Evolutionary conservation across 2,797 vertebrate genomes (phyloP), one percentile per base, ranked within the genome.

Genomic region (Cephalopachus bancanus): DNA sequence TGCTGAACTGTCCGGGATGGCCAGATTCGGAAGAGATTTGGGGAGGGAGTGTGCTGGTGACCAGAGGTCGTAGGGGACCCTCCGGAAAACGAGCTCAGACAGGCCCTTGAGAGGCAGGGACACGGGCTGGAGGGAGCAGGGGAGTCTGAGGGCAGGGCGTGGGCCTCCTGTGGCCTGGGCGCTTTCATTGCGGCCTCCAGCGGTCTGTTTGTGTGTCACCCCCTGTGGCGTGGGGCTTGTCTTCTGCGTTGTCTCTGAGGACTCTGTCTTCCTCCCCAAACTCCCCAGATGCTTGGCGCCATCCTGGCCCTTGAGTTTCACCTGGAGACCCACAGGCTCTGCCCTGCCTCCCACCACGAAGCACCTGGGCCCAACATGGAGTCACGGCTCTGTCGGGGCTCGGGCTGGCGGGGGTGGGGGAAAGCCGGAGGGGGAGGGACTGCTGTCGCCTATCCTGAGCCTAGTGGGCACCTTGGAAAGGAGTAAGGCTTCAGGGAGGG

Each of bases 201-300:
- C 67, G 80, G 55, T 53, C 37, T n/a, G 15, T 62, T 92, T 76
- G 53, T 9, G 4, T 67, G 22, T 74, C 62, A 49, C 30, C 76
- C 65, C 62, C 11, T 0, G 9, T 30, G 17, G 19, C 3, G 3
- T 3, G 37, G 37, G 37, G 37, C 37, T 37, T 37, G 37, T 6
- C 51, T 94, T 85, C 78, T 53, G 75, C 37, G 57, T 71, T 79
- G 75, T 57, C 59, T 91, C 53, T 78, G 62, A 90, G 59, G 57
- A 51, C 59, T 69, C 30, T 26, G 64, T 87, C 14, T 62, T 60
- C 26, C 14, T 75, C 62, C n/a, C 49, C 53, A 74, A 1, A 26
- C 15, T 53, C 22, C 22, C 37, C 79, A 14, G 51, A 81, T 89
- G n/a, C 20, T 86, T 44, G 30, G 17, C 28, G 3, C 67, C 14